Base-by-base conservation (phyloP, 2,797 vertebrate species). In the Tadarida brasiliensis region DNA sequence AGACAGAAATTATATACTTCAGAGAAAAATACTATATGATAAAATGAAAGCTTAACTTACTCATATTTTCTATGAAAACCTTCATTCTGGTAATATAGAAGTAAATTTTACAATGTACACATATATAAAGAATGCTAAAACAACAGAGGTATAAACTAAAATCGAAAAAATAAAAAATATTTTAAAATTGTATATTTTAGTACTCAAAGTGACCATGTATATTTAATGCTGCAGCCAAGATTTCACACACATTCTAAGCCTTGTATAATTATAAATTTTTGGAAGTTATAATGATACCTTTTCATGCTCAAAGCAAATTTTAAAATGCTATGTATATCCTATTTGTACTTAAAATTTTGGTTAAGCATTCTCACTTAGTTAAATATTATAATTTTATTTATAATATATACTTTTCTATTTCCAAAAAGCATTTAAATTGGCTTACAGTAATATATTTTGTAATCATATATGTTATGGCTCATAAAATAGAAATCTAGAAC, bases 241-340 rank as follows among this genome's bases (percentile, higher is more conserved):
- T 94, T 87, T 92, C 26, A 94, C 6, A 26, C 17, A 77, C 5
- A 90, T 95, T 87, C 44, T 96, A 33, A 94, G 12, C 16, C 33
- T 87, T 78, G 12, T 65, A 59, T 57, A 59, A 91, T 76, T 67
- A 56, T 63, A 89, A 47, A 2, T 47, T 39, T 90, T 80, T 63
- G 44, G 19, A 92, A 57, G 8, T 74, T 63, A 61, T 70, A n/a
- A 49, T 70, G 19, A 71, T 90, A 7, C 9, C 11, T 87, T 81
- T 95, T 70, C 17, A n/a, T 87, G 12, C 3, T 39, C 11, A 74
- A 84, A 67, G 59, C 7, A 92, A 57, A 70, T 80, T 94, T 96
- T 84, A 76, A 96, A 90, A 35, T 78, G 24, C 44, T 86, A 28
- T 83, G 5, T 54, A 26, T 87, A n/a, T 65, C 49, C 12, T 88